phyloP scores from a whole-genome alignment of 2,888 invertebrate species.

The Physocephala rufipes region DNA sequence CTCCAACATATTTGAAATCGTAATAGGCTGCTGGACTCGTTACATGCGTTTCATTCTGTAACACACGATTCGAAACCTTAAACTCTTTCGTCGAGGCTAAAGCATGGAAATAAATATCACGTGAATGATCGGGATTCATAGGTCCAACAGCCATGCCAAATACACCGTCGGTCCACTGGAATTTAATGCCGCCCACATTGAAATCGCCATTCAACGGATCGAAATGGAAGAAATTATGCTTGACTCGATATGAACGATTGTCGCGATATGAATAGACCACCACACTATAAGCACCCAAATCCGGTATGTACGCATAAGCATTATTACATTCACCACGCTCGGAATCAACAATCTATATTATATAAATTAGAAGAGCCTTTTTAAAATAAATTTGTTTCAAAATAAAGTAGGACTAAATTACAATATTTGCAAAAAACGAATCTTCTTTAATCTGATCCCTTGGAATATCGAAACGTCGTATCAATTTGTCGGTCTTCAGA shows the following conservation, averaged over 20 bases:
- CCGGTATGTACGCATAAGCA: slow-evolving; percentile 81
- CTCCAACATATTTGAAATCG: slow-evolving; percentile 77
- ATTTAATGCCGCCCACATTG: slow-evolving; percentile 79
- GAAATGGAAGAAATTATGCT: slow-evolving; percentile 85
- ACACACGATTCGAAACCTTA: slow-evolving; percentile 76
- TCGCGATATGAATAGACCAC: slow-evolving; percentile 80
- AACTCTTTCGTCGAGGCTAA: slow-evolving; percentile 83
- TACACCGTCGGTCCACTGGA: slow-evolving; percentile 88
- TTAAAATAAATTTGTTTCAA: not conserved
- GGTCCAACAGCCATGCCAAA: slow-evolving; percentile 78
- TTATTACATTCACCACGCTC: slow-evolving; percentile 76
- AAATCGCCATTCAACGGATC: slow-evolving; percentile 82
- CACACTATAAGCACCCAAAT: slow-evolving; percentile 78
- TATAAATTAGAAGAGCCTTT: not conserved
- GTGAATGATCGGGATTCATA: slow-evolving; percentile 69
- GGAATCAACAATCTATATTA: slow-evolving; percentile 74
- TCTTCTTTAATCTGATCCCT: slow-evolving; percentile 74
- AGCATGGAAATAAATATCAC: slow-evolving; percentile 83
- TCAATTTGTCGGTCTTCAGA: slow-evolving; percentile 76
- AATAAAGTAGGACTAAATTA: slow-evolving; percentile 64
- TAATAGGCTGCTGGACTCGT: slow-evolving; percentile 74
- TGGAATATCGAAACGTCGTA: slow-evolving; percentile 76
- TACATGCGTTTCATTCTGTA: slow-evolving; percentile 78
- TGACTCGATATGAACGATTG: slow-evolving; percentile 80
- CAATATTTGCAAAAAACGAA: slow-evolving; percentile 83